Conservation (phyloP, 2,797 vertebrate genomes). For the Sebastes matsubarae region DNA sequence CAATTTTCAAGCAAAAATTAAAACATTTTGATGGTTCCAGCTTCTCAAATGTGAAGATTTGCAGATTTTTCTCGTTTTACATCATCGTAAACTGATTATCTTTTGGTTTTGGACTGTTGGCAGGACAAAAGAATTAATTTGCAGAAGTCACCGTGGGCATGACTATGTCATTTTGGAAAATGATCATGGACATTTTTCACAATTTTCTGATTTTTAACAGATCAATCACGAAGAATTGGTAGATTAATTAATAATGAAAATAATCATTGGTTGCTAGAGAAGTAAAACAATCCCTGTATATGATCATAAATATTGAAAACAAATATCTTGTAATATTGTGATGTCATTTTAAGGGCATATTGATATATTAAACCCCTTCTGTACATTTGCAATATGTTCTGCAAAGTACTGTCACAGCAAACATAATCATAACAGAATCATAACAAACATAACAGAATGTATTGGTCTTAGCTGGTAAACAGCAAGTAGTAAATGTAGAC, state of each 20-base stretch:
- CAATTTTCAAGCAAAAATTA: background rate
- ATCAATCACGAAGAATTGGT: background rate
- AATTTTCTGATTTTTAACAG: background rate
- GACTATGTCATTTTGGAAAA: background rate
- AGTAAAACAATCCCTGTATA: too few relatives aligned
- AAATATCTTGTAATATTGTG: background rate
- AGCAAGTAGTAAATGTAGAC: background rate
- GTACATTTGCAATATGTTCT: background rate
- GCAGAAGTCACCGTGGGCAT: background rate
- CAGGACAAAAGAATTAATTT: background rate
- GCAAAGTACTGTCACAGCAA: background rate
- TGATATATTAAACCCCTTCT: background rate
- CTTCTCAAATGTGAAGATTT: background rate
- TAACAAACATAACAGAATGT: background rate
- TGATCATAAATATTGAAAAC: background rate
- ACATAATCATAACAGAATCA: background rate
- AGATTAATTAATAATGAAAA: background rate
- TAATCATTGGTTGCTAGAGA: background rate
- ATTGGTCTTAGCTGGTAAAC: background rate
- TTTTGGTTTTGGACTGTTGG: background rate
- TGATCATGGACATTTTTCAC: background rate
- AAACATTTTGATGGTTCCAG: background rate
- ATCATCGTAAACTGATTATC: background rate
- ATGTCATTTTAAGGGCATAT: background rate
- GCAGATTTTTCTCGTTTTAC: background rate